Percentiles rank a stretch among this genome's conserved stretches.
These are phyloP conservation scores for Acronicta aceris DNA, from an alignment of 2,888 invertebrate genomes.

Conservation along the genomic window DNA sequence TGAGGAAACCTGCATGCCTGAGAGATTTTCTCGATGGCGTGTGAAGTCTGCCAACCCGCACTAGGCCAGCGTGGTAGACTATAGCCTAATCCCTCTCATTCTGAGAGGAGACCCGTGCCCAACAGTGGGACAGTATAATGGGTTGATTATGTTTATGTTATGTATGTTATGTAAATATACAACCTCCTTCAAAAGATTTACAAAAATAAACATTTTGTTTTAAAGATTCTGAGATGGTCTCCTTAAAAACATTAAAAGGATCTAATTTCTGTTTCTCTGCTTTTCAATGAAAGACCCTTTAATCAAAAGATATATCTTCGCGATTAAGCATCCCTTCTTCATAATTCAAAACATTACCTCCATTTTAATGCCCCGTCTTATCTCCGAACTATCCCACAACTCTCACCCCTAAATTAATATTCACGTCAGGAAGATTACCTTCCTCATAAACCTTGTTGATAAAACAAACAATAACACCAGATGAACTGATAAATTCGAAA, in stretches of 20 bases:
- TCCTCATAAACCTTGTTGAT: slow-evolving; percentile 64
- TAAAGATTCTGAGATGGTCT: background rate
- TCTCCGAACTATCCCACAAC: slow-evolving; percentile 59
- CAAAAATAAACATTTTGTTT: no score
- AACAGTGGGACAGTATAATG: no score
- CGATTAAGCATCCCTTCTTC: slow-evolving; percentile 45
- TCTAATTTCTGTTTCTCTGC: slow-evolving; percentile 21
- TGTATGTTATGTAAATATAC: no score
- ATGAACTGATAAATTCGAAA: slow-evolving; percentile 65
- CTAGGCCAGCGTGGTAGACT: no score
- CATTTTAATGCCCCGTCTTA: slow-evolving; percentile 54
- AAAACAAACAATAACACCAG: slow-evolving; percentile 72
- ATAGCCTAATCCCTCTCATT: no score
- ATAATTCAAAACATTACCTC: slow-evolving; percentile 50
- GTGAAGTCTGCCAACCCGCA: no score
- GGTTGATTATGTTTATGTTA: no score
- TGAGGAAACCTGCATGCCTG: no score
- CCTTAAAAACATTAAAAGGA: background rate
- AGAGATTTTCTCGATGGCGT: no score
- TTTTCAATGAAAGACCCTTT: slow-evolving; percentile 29
- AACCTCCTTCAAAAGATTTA: no score
- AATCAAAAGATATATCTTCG: slow-evolving; percentile 42
- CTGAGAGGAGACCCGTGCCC: no score
- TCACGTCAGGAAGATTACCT: slow-evolving; percentile 62
- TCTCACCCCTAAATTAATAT: slow-evolving; percentile 70